Base-by-base conservation (phyloP, 2,113 vertebrate species). In the Rhabdomys dilectus region DNA sequence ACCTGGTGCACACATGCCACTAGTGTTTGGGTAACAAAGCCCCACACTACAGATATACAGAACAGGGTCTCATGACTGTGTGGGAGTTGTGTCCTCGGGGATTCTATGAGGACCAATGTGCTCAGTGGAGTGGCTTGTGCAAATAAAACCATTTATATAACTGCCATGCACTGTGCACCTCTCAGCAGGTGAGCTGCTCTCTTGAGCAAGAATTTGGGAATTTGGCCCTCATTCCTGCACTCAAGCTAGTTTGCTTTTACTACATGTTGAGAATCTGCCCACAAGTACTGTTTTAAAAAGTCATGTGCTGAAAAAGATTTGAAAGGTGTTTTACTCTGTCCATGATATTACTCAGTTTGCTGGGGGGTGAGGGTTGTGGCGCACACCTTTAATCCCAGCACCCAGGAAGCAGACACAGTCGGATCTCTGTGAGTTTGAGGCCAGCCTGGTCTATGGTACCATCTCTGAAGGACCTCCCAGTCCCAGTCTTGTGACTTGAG, bases 111-210 rank as follows among this genome's bases (percentile, higher is more conserved):
- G 58, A 53, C 26, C 31, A 2, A 9, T 21, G 7, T 45, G 7
- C 13, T 36, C n/a, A 2, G 8, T 39, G 64, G 48, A 56, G 29
- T 0, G 0, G 64, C 42, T 11, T 56, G 29, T 7, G 12, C 58
- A 53, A 24, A 39, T 45, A 31, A 15, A 34, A 42, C 39, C 62
- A 2, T 73, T 72, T 76, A 34, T 29, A 3, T 36, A 19, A 31
- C 56, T n/a, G 34, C 11, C 7, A 48, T 26, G 72, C 58, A 16
- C 39, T 56, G 34, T 45, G 22, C 84, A 26, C 73, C 72, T 66
- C 45, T 15, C 0, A 36, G 36, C 12, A 1, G 36, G n/a, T 12
- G 0, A 36, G 36, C n/a, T 36, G 9, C 36, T 2, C 0, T 78
- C 56, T 68, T 51, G 39, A 19, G 22, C 75, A 86, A 45, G 29